phyloP scores from a whole-genome alignment of 2,888 invertebrate genomes.

The Aphidius colemani region DNA sequence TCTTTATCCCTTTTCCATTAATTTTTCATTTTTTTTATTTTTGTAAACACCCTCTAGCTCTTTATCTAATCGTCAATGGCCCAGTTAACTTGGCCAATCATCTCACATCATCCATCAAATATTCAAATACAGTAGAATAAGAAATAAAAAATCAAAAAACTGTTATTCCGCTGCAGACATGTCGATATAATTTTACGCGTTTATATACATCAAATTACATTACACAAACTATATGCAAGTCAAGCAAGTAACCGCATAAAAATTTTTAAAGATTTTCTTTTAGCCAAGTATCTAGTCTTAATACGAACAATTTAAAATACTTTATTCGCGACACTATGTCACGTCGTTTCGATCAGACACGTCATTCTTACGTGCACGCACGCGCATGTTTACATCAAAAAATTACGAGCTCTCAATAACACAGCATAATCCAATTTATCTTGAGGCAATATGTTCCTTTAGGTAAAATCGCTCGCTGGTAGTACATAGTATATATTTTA shows the following conservation, averaged over 20 bases:
- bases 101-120: background rate
- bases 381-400: conserved; percentile 15
- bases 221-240: background rate
- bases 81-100: conserved; percentile 4
- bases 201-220: background rate
- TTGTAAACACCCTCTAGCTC: conserved; percentile 30
- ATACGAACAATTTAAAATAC: background rate
- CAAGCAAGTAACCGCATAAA: background rate
- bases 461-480: conserved; percentile 9
- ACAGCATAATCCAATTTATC: conserved; percentile 35
- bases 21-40: conserved; percentile 28
- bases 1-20: conserved; percentile 25
- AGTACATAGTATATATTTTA: conserved; percentile 5
- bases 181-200: too few relatives aligned
- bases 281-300: conserved; percentile 5
- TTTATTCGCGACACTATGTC: background rate
- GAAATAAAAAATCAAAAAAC: background rate
- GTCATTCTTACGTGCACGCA: conserved; percentile 13
- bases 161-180: too few relatives aligned
- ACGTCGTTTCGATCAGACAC: background rate
- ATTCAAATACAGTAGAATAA: too few relatives aligned
- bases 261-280: conserved; percentile 9
- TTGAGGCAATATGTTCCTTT: conserved; percentile 28
- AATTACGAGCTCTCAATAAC: conserved; percentile 35
- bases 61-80: conserved; percentile 34